Percentiles rank a stretch among this genome's conserved stretches.
Conservation (phyloP, 92 coral and sea anemone species). For the Hydrozoanthus gracilis region DNA sequence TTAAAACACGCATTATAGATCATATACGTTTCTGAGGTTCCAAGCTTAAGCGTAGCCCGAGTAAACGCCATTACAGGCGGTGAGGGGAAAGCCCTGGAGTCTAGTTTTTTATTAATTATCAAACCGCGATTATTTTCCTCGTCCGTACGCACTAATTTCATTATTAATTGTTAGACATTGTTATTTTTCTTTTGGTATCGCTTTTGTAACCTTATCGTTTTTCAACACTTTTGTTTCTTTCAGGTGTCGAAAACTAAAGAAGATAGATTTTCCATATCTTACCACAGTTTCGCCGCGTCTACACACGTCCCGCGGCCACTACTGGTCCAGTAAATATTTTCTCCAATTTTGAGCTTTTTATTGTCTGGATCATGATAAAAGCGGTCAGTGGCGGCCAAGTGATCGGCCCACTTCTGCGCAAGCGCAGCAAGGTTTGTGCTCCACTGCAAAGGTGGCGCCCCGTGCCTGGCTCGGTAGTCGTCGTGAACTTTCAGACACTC, state of each 20-base stretch:
- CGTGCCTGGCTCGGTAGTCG: neutral
- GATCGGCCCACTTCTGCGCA: conserved; percentile 31
- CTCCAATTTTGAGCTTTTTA: conserved; percentile 2
- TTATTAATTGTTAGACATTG: no score
- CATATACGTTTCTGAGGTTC: no score
- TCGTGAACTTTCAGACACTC: conserved; percentile 10
- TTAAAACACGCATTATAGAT: no score
- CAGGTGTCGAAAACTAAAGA: neutral
- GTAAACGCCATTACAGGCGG: no score
- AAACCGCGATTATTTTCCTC: no score
- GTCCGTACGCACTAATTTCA: no score
- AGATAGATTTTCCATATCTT: neutral
- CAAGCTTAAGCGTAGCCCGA: no score
- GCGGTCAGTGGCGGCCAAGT: conserved; percentile 1
- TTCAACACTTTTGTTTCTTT: no score
- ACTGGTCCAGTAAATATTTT: conserved; percentile 28
- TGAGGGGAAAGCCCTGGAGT: no score
- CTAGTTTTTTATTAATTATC: no score
- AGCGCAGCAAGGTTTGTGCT: neutral
- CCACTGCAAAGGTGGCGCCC: neutral
- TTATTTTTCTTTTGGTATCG: no score
- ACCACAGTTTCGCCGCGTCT: conserved; percentile 15
- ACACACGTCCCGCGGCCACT: conserved; percentile 13
- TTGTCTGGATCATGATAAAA: conserved; percentile 26
- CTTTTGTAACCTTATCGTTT: no score